These are phyloP conservation scores for Ericerus pela DNA, from an alignment of 1,140 invertebrate species.

Conservation along the genomic window DNA sequence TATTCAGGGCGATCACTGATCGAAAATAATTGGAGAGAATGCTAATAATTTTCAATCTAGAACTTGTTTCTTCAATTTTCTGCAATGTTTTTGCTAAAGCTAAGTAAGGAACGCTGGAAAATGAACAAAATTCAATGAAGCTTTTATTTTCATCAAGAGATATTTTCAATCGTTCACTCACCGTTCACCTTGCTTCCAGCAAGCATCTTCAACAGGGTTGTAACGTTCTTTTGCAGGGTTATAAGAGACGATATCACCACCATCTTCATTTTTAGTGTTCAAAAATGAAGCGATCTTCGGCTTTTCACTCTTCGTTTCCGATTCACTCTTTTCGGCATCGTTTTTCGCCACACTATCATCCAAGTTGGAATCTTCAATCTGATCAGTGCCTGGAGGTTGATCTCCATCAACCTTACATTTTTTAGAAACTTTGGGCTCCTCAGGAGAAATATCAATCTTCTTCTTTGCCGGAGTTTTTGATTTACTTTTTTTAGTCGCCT, in stretches of 20 bases:
- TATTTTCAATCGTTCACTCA: conserved; percentile 29
- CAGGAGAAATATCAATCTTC: neutral
- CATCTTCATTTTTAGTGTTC: neutral
- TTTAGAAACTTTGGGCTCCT: neutral
- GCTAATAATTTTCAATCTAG: conserved; percentile 85
- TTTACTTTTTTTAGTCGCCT: no score
- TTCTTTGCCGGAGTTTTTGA: no score
- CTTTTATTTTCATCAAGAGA: neutral
- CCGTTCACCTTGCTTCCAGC: conserved; percentile 63
- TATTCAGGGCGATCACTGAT: conserved; percentile 75
- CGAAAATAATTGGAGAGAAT: conserved; percentile 87
- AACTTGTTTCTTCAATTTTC: conserved; percentile 74
- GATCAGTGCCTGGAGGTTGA: neutral
- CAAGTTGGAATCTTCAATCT: neutral
- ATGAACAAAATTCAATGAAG: conserved; percentile 17
- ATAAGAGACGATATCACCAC: conserved; percentile 45
- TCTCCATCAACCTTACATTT: neutral
- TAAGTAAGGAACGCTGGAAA: conserved; percentile 73
- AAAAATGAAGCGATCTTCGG: neutral
- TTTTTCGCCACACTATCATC: neutral
- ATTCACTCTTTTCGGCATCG: neutral
- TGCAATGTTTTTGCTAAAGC: conserved; percentile 83
- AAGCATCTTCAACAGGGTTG: conserved; percentile 79
- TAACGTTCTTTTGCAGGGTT: conserved; percentile 58
- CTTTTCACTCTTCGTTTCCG: neutral